Evolutionary conservation across 1,140 invertebrate genomes (phyloP).

Genomic region (Apis florea): DNA sequence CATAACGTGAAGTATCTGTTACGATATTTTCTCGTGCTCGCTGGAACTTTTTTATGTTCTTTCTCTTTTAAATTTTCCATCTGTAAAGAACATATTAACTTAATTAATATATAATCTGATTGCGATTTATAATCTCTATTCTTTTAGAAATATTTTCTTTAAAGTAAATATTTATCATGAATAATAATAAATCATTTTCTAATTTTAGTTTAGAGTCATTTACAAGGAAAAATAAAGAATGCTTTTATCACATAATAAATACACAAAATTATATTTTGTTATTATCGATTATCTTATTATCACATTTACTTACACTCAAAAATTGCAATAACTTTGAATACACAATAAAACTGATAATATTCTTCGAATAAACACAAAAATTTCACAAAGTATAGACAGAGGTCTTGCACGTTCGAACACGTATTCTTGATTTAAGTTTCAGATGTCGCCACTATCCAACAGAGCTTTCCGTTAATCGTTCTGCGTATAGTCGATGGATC

Average conservation of each 20-base stretch:
- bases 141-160: neutral
- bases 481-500: constrained; percentile 41
- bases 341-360: neutral
- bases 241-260: neutral
- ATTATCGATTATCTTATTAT: neutral
- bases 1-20: neutral
- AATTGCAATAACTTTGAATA: too few species aligned
- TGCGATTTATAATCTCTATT: neutral
- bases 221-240: too few species aligned
- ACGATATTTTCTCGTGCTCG: neutral
- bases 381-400: neutral
- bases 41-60: neutral
- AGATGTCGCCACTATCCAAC: constrained; percentile 4
- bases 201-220: neutral
- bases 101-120: neutral
- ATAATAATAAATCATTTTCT: neutral
- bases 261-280: neutral
- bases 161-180: neutral
- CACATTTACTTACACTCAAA: neutral
- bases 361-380: too few species aligned
- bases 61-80: neutral
- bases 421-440: neutral
- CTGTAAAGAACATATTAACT: neutral
- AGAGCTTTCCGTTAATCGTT: neutral
- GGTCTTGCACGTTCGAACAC: neutral